phyloP scores from a whole-genome alignment of 2,797 vertebrate species.

The Falco peregrinus region DNA sequence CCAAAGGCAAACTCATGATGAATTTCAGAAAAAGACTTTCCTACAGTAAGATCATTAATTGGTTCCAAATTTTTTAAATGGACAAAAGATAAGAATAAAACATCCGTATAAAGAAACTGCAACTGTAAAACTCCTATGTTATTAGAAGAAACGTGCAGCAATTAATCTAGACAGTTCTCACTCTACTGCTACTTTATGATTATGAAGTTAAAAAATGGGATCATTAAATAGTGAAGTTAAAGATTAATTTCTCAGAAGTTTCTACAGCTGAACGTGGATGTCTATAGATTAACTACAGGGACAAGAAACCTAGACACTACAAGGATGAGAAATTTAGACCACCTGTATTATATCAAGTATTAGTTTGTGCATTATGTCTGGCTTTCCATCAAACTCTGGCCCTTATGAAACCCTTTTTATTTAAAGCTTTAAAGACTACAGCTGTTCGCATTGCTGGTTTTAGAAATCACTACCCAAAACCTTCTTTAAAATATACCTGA shows the following conservation, averaged over 20 bases:
- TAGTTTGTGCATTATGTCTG: neutral
- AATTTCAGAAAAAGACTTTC: neutral
- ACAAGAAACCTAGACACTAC: neutral
- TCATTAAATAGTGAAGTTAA: neutral
- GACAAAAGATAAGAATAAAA: neutral
- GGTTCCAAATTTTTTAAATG: neutral
- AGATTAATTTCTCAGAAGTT: constrained; percentile 1
- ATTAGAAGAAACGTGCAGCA: neutral
- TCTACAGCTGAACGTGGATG: neutral
- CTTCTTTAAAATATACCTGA: neutral
- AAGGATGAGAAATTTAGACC: neutral
- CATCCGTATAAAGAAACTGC: neutral
- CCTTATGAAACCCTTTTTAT: neutral
- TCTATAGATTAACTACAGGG: neutral
- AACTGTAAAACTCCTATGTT: neutral
- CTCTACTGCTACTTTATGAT: neutral
- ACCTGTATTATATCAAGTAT: neutral
- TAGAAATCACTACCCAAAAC: neutral
- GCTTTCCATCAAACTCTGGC: neutral
- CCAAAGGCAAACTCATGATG: neutral
- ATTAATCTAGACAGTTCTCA: neutral
- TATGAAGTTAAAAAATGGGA: neutral
- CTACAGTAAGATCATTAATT: neutral
- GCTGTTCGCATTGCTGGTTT: neutral
- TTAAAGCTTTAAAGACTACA: neutral